Evolutionary conservation across 1,140 invertebrate genomes (phyloP), one percentile per base, ranked within the genome.

Genomic region (Bombus confusus): DNA sequence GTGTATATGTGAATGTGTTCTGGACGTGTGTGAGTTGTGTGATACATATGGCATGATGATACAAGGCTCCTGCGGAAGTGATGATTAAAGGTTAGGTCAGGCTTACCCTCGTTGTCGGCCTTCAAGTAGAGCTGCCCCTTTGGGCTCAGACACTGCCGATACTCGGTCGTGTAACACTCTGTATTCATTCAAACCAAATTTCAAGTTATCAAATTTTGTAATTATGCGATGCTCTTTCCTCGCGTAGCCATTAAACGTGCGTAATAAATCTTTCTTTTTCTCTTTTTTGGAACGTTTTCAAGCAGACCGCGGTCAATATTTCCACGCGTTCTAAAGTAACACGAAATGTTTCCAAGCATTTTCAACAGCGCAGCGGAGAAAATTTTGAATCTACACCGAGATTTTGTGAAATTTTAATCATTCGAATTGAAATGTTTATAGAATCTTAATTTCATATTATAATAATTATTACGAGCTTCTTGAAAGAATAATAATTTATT

Each of bases 101-200:
- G 94, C 97, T 97, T 97, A 97, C 97, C 97, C 96, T 97, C 97
- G 95, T 96, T 96, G 95, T 97, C 97, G 95, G 96, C 96, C 96
- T 97, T 97, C 95, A 97, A 96, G 96, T 97, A 97, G 93, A 97
- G 96, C 96, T 96, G 96, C 95, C 97, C 97, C 96, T 97, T 96
- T 94, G 97, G 96, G 96, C 96, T 97, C 95, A 97, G 95, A 95
- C 95, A 96, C 93, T 95, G 96, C 92, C 96, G 96, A 94, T 95
- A 96, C 94, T 96, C 95, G 94, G 95, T 96, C 93, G 96, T 95
- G 93, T 96, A 95, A 95, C 93, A 95, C 92, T 96, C 96, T 96
- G 95, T 93, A 95, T 95, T 94, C 92, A 95, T 94, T 92, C 91
- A 95, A 95, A 95, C 88, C 87, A 95, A 94, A 95, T 94, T 93